Evolutionary conservation across 1,140 invertebrate genomes (phyloP).

Genomic region (Drosophila kepulauana): DNA sequence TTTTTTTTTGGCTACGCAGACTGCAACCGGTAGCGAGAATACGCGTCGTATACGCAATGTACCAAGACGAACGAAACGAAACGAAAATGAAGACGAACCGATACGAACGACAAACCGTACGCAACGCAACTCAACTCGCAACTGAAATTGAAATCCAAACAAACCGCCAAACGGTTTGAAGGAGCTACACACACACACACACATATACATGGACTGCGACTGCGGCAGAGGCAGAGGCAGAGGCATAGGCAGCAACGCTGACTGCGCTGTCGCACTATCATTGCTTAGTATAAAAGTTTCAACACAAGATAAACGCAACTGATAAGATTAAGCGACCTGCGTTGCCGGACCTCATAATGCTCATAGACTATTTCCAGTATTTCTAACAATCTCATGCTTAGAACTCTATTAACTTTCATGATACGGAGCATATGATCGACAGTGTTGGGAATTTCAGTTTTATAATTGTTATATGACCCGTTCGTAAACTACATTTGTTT

Average conservation of each 20-base stretch:
- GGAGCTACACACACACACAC: constrained; percentile 8
- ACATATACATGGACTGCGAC: constrained; percentile 6
- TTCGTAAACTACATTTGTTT: neutral
- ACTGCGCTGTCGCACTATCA: constrained; percentile 22
- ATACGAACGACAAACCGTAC: constrained; percentile 48
- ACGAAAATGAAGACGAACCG: too few species aligned
- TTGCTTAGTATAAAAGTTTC: constrained; percentile 33
- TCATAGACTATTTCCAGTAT: neutral
- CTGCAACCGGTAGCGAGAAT: constrained; percentile 5
- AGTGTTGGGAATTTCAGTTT: neutral
- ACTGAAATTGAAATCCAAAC: constrained; percentile 55
- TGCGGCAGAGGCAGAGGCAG: neutral
- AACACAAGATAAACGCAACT: constrained; percentile 49
- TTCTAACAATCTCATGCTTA: constrained; percentile 19
- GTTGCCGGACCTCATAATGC: neutral
- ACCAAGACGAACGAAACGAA: neutral
- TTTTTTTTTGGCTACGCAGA: neutral
- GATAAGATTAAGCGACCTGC: constrained; percentile 40
- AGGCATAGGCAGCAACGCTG: constrained; percentile 8
- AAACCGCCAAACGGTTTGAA: constrained; percentile 45
- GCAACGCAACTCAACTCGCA: constrained; percentile 68
- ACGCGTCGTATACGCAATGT: constrained; percentile 37
- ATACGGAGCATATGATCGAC: too few species aligned
- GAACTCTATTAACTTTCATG: neutral
- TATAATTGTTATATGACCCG: neutral